Evolutionary conservation across 2,113 vertebrate genomes (phyloP).

Genomic region (Hippopotamus amphibius): DNA sequence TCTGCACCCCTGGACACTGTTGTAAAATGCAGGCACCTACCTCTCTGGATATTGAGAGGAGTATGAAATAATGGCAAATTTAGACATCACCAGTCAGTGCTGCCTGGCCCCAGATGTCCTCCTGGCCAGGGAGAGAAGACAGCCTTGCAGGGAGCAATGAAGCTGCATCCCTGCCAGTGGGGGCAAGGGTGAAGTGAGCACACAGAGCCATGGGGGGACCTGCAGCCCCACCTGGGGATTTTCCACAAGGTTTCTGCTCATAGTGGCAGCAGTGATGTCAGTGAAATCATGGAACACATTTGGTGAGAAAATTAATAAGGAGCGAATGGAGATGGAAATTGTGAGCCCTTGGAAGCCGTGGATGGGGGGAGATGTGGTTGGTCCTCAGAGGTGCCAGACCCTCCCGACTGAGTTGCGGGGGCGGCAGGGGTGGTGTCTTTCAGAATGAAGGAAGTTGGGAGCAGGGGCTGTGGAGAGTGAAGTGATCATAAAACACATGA

Average conservation of each 20-base stretch:
- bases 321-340: not conserved
- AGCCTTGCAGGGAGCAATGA: not conserved
- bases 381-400: not conserved
- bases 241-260: not conserved
- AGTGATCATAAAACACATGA: not conserved
- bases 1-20: not conserved
- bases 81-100: not conserved
- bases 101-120: not conserved
- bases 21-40: not conserved
- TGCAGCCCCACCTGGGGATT: not conserved
- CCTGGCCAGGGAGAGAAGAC: not conserved
- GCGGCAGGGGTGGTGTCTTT: not conserved
- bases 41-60: not conserved
- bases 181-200: too few species aligned
- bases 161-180: fast-evolving
- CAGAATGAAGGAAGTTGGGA: not conserved
- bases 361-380: not conserved
- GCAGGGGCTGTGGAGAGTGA: not conserved
- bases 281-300: not conserved
- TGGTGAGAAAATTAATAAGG: slow-evolving; percentile 52
- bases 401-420: not conserved
- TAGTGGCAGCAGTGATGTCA: not conserved
- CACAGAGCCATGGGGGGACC: not conserved
- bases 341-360: not conserved
- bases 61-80: not conserved